Percentiles rank a stretch among this genome's conserved stretches.
Evolutionary conservation across 2,888 invertebrate genomes (phyloP).

Genomic region (Sturmia bella): DNA sequence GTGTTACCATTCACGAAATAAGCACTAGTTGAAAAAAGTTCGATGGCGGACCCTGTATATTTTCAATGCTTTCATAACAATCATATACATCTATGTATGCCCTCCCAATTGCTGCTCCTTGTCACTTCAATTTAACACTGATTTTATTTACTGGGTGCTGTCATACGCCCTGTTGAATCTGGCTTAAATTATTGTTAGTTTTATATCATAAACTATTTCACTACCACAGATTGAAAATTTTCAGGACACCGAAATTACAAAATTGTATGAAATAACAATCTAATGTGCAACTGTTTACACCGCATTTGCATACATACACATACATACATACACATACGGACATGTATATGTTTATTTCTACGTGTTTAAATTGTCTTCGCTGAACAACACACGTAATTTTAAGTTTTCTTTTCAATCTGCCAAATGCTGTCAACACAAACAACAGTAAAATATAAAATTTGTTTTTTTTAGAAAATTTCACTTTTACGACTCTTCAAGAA

Average conservation of each 20-base stretch:
- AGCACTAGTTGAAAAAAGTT: too few species aligned
- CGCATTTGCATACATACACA: too few species aligned
- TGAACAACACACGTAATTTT: slow-evolving; percentile 1
- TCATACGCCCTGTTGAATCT: slow-evolving; percentile 38
- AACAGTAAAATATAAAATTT: slow-evolving; percentile 2
- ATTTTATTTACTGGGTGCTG: neutral
- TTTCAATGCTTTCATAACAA: slow-evolving; percentile 4
- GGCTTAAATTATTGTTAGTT: slow-evolving; percentile 28
- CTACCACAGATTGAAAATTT: neutral
- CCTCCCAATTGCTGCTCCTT: slow-evolving; percentile 1
- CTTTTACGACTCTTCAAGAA: neutral
- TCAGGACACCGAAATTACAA: slow-evolving; percentile 11
- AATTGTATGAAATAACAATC: slow-evolving; percentile 10
- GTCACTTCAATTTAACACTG: slow-evolving; percentile 8
- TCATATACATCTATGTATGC: too few species aligned
- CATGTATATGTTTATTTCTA: too few species aligned
- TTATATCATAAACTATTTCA: slow-evolving; percentile 30
- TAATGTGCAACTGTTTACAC: neutral
- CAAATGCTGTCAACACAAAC: neutral
- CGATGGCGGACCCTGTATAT: neutral
- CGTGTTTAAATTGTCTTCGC: slow-evolving; percentile 24
- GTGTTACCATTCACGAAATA: too few species aligned
- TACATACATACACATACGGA: too few species aligned
- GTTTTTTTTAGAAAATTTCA: slow-evolving; percentile 2
- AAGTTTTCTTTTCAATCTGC: too few species aligned